Conservation (phyloP, 2,888 invertebrate genomes). For the Ophioninae sp. region DNA sequence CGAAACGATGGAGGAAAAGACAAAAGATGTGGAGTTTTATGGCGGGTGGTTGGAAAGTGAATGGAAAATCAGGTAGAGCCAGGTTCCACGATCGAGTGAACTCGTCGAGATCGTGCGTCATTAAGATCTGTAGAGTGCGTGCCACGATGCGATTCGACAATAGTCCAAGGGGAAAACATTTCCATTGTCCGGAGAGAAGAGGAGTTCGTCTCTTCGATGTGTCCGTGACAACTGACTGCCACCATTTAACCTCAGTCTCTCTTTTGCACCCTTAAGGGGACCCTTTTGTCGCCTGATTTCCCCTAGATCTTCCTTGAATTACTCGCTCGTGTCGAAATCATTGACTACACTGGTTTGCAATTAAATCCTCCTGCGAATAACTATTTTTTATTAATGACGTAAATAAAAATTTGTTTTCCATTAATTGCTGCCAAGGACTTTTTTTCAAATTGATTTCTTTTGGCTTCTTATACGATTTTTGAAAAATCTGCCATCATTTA, state of each 20-base stretch:
- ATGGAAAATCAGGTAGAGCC: slow-evolving; percentile 58
- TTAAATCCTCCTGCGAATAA: neutral
- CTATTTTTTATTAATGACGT: too few relatives aligned
- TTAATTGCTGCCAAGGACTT: too few relatives aligned
- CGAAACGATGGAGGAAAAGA: slow-evolving; percentile 19
- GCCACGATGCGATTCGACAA: slow-evolving; percentile 77
- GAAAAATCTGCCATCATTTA: too few relatives aligned
- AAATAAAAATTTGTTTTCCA: too few relatives aligned
- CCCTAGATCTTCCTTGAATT: slow-evolving; percentile 59
- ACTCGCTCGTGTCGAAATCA: slow-evolving; percentile 55
- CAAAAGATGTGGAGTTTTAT: slow-evolving; percentile 53
- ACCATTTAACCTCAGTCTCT: slow-evolving; percentile 76
- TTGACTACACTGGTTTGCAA: slow-evolving; percentile 45
- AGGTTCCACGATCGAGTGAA: slow-evolving; percentile 69
- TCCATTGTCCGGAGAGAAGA: slow-evolving; percentile 74
- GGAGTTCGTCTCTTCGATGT: slow-evolving; percentile 63
- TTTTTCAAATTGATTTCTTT: too few relatives aligned
- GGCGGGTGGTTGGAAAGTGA: slow-evolving; percentile 43
- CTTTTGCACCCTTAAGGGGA: slow-evolving; percentile 77
- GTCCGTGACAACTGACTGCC: slow-evolving; percentile 75
- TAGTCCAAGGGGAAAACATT: slow-evolving; percentile 71
- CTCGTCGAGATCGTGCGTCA: slow-evolving; percentile 73
- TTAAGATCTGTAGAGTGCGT: slow-evolving; percentile 76
- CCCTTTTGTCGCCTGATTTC: slow-evolving; percentile 72
- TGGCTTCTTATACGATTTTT: too few relatives aligned